phyloP scores from a whole-genome alignment of 2,888 invertebrate species.

The Lacanobia oleracea region DNA sequence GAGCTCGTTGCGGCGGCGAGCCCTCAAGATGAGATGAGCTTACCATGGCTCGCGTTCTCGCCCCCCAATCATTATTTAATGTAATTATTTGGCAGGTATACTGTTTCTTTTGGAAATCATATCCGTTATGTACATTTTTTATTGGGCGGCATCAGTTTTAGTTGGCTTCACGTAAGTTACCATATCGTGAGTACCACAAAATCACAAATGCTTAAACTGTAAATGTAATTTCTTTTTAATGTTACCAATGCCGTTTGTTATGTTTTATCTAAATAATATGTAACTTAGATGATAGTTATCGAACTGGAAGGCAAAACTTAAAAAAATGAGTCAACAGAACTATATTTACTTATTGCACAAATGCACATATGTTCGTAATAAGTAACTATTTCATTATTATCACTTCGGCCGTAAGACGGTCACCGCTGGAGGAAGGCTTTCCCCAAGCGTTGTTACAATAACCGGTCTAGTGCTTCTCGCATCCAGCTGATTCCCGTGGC shows the following conservation, averaged over 20 bases:
- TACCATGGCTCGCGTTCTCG: conserved; percentile 82
- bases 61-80: conserved; percentile 87
- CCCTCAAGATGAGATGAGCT: conserved; percentile 88
- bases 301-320: not conserved
- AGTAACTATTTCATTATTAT: not conserved
- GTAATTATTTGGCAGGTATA: conserved; percentile 87
- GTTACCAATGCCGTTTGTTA: not conserved
- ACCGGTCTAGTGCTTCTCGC: not conserved
- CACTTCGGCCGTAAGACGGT: not conserved
- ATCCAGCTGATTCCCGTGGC: not conserved
- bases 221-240: conserved; percentile 46
- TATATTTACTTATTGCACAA: not conserved
- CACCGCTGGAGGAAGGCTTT: not conserved
- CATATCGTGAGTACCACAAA: conserved; percentile 53
- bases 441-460: not conserved
- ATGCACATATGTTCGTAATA: not conserved
- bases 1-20: conserved; percentile 79
- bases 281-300: not conserved
- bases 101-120: conserved; percentile 83
- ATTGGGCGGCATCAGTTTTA: conserved; percentile 71
- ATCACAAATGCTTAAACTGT: conserved; percentile 42
- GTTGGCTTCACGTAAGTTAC: conserved; percentile 66
- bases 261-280: not conserved
- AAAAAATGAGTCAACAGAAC: not conserved
- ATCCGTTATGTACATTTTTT: conserved; percentile 83